Percentiles rank a stretch among this genome's conserved stretches.
Evolutionary conservation across 2,888 invertebrate genomes (phyloP).

Genomic region (Furcula furcula): DNA sequence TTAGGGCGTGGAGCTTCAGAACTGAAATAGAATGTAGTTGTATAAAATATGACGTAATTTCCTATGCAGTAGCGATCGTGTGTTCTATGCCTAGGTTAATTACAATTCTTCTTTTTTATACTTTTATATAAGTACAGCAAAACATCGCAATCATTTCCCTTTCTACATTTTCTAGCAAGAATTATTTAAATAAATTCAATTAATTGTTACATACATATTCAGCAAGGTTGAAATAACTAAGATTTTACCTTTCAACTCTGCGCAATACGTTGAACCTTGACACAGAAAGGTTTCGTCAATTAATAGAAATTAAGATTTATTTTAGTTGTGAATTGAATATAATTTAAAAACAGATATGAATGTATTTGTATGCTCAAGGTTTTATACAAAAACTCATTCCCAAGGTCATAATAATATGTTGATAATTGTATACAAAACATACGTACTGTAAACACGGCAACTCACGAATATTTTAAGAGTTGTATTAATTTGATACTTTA

Average conservation of each 20-base stretch:
- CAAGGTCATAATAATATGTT: conserved; percentile 18
- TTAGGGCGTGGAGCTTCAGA: too few relatives aligned
- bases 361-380: conserved; percentile 26
- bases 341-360: conserved; percentile 29
- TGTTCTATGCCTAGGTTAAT: too few relatives aligned
- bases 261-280: conserved; percentile 64
- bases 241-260: conserved; percentile 70
- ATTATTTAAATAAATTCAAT: conserved; percentile 39
- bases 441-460: too few relatives aligned
- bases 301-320: conserved; percentile 56
- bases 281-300: conserved; percentile 65
- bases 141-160: too few relatives aligned
- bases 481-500: too few relatives aligned
- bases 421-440: too few relatives aligned
- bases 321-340: conserved; percentile 41
- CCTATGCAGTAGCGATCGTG: too few relatives aligned
- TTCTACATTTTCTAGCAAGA: conserved; percentile 15
- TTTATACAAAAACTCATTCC: conserved; percentile 22
- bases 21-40: too few relatives aligned
- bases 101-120: too few relatives aligned
- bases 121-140: too few relatives aligned
- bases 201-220: conserved; percentile 58
- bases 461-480: too few relatives aligned
- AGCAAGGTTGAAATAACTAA: conserved; percentile 61
- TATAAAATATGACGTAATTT: too few relatives aligned